Evolutionary conservation across 2,888 invertebrate genomes (phyloP), one percentile per base, ranked within the genome.

Genomic region (Tinea trinotella): DNA sequence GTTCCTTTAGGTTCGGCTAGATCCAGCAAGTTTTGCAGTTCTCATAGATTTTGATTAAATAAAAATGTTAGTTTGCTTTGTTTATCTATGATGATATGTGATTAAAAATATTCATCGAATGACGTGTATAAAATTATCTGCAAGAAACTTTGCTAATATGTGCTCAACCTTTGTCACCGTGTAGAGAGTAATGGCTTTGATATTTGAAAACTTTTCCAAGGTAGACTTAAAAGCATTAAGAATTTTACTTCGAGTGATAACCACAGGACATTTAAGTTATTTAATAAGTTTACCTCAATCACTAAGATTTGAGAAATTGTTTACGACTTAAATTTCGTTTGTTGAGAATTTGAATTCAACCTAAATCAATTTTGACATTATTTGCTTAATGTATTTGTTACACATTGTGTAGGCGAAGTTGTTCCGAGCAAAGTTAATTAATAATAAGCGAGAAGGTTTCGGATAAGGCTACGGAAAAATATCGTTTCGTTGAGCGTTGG

Each of bases 91-190:
- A 22, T 5, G 22, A 7, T 5, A 22, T 5, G 22, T 22, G 22
- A 7, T 22, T 22, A 22, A 22, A 22, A 46, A 46, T 13, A 48
- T 48, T 48, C n/a, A 19, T 20, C 3, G 9, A 18, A 48, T 48
- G 48, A 48, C 66, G 60, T 75, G 77, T 71, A 71, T 68, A 65
- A 67, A 74, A 68, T 67, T 69, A 65, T 68, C 68, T 63, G 67
- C 63, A n/a, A 65, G 66, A 65, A 85, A 85, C 80, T 85, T 85
- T 80, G 67, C 78, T 83, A 84, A 85, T 85, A 85, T 84, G 84
- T 79, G 83, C 81, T 79, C 80, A 77, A 79, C 82, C 84, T 82
- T 75, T 82, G 83, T 82, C 82, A 80, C 82, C 80, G 74, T 67
- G 63, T 78, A 71, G 83, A 22, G 30, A 83, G 83, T 85, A 84